phyloP scores from a whole-genome alignment of 2,888 invertebrate genomes.

The Labia minor region DNA sequence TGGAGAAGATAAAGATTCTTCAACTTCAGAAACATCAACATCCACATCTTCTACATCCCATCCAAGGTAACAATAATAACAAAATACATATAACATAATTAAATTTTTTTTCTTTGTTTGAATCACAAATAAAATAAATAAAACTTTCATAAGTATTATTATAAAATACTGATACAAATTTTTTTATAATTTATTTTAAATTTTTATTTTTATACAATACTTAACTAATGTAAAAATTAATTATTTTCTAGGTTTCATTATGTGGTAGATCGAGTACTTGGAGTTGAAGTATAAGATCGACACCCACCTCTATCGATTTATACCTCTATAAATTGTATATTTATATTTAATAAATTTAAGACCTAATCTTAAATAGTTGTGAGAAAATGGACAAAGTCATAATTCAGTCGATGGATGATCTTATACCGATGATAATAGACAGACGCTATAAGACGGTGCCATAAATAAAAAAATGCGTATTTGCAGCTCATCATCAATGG shows the following conservation, averaged over 20 bases:
- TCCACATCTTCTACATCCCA: not conserved
- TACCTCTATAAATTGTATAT: too few species aligned
- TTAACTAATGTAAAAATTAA: too few species aligned
- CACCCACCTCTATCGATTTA: not conserved
- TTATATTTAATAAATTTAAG: too few species aligned
- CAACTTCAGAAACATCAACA: not conserved
- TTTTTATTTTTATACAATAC: too few species aligned
- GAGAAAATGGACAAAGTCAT: constrained; percentile 16
- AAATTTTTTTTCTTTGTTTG: too few species aligned
- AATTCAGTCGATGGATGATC: constrained; percentile 17
- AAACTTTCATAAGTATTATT: too few species aligned
- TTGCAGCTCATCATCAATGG: constrained; percentile 1
- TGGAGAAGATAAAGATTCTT: not conserved
- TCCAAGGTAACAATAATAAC: too few species aligned
- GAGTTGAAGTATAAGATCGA: constrained; percentile 63
- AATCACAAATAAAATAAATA: too few species aligned
- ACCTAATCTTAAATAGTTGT: too few species aligned
- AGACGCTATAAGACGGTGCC: not conserved
- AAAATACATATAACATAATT: not conserved
- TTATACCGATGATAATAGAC: not conserved
- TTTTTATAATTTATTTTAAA: too few species aligned
- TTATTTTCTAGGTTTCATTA: constrained; percentile 57
- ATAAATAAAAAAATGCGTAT: not conserved
- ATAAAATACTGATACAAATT: too few species aligned
- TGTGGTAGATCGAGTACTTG: constrained; percentile 70